phyloP scores from a whole-genome alignment of 2,888 invertebrate species.

The Nasonovia ribisnigri region DNA sequence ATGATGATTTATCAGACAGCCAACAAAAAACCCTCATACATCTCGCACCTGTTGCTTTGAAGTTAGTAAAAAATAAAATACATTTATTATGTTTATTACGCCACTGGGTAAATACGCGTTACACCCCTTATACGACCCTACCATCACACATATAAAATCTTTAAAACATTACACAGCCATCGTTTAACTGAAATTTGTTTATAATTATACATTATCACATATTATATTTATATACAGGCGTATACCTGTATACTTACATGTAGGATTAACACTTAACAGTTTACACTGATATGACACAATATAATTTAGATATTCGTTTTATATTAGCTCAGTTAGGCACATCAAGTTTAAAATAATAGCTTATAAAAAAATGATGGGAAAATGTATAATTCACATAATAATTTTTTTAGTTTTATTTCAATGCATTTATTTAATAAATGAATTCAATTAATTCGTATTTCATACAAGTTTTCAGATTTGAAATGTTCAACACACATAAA shows the following conservation, averaged over 20 bases:
- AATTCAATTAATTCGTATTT: neutral
- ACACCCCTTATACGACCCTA: constrained; percentile 1
- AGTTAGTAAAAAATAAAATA: neutral
- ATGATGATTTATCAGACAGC: constrained; percentile 42
- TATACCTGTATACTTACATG: neutral
- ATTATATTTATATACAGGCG: neutral
- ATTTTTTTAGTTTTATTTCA: neutral
- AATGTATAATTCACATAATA: neutral
- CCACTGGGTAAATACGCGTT: constrained; percentile 52
- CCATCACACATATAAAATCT: neutral
- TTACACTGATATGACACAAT: neutral
- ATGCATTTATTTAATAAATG: neutral
- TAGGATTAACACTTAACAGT: neutral
- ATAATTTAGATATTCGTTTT: neutral
- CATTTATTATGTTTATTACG: constrained; percentile 46
- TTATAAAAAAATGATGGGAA: neutral
- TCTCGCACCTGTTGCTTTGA: constrained; percentile 45
- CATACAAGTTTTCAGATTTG: neutral
- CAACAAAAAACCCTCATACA: neutral
- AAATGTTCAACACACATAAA: neutral
- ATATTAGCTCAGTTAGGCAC: neutral
- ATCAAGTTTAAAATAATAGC: neutral
- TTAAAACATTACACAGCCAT: neutral
- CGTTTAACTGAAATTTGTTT: constrained; percentile 13
- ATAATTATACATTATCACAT: neutral